These are phyloP conservation scores for Caranx ignobilis DNA, from an alignment of 2,113 vertebrate genomes.

Conservation along the genomic window DNA sequence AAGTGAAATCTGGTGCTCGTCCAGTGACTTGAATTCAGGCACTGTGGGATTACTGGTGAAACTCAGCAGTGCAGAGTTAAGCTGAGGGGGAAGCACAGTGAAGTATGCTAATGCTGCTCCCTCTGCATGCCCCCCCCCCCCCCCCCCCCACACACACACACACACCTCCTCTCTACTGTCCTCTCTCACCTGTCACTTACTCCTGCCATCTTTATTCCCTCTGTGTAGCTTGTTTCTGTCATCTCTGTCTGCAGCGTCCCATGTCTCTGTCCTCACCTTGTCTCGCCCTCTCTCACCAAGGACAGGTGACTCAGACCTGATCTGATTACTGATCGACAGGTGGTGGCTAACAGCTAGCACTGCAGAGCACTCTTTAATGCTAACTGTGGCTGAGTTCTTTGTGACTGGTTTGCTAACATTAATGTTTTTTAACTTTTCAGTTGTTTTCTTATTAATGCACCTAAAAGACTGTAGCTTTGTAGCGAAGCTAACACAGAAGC, in stretches of 20 bases:
- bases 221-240: background rate
- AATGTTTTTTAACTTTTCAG: no score
- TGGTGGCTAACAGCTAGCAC: background rate
- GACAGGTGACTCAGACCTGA: background rate
- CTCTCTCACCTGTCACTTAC: slow-evolving; percentile 29
- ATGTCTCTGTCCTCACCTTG: background rate
- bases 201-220: background rate
- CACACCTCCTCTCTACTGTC: background rate
- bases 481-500: no score
- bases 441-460: no score
- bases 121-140: background rate
- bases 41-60: slow-evolving; percentile 38
- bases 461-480: no score
- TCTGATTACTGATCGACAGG: slow-evolving; percentile 1
- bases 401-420: no score
- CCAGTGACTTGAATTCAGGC: slow-evolving; percentile 27
- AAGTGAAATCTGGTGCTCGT: slow-evolving; percentile 4
- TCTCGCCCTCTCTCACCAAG: background rate
- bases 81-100: background rate
- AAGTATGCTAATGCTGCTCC: slow-evolving; percentile 34
- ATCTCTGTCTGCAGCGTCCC: background rate
- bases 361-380: no score
- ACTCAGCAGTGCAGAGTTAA: slow-evolving; percentile 16
- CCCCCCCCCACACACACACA: background rate
- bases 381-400: no score